Percentiles rank a stretch among this genome's conserved stretches.
Conservation (phyloP, 2,888 invertebrate species). For the Pteria penguin region DNA sequence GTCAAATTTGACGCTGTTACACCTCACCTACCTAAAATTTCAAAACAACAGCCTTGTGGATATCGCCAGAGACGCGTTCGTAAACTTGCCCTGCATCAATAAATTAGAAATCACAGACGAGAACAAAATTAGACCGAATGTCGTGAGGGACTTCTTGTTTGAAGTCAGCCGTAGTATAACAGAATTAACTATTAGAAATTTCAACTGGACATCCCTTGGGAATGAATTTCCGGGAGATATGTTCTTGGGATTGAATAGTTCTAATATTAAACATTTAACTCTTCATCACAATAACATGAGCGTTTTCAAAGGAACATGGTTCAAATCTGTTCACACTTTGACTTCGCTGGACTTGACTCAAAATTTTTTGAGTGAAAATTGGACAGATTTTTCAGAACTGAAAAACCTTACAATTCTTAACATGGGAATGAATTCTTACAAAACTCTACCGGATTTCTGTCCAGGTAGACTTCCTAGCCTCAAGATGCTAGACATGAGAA, state of each 20-base stretch:
- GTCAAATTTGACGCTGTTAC: background rate
- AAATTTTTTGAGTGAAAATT: slow-evolving; percentile 4
- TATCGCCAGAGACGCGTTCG: slow-evolving; percentile 9
- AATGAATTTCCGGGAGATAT: background rate
- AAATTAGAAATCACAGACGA: slow-evolving; percentile 21
- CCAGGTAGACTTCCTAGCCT: slow-evolving; percentile 1
- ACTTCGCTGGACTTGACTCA: background rate
- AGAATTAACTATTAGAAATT: background rate
- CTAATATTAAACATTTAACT: background rate
- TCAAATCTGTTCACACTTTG: background rate
- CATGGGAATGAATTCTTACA: slow-evolving; percentile 9
- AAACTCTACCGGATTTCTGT: slow-evolving; percentile 27
- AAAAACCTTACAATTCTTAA: slow-evolving; percentile 1
- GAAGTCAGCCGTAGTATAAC: background rate
- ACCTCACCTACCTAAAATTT: background rate
- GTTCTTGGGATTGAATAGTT: slow-evolving; percentile 6
- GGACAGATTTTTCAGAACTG: background rate
- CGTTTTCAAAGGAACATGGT: background rate
- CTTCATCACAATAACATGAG: slow-evolving; percentile 12
- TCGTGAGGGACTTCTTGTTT: background rate
- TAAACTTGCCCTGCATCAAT: background rate
- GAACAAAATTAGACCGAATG: background rate
- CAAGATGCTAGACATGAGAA: background rate
- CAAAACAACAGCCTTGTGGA: slow-evolving; percentile 1
- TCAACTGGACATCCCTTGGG: background rate